Conservation (phyloP, 2,888 invertebrate species). For the Drymonia ruficornis region DNA sequence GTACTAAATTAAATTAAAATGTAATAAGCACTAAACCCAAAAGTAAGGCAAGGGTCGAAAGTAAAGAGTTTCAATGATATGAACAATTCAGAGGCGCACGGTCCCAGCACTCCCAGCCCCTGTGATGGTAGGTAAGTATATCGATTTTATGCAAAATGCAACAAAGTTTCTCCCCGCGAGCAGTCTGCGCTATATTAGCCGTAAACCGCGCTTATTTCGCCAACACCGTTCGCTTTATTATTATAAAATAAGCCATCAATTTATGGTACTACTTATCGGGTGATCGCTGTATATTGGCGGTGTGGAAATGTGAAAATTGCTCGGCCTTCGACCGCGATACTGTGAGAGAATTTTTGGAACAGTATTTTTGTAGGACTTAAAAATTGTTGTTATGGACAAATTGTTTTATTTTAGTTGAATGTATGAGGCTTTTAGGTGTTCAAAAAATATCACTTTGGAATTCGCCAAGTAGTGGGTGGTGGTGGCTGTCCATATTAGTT, state of each 20-base stretch:
- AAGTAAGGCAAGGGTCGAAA: not conserved
- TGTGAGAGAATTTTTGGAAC: slow-evolving; percentile 3
- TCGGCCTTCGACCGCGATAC: slow-evolving; percentile 12
- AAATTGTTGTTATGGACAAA: not conserved
- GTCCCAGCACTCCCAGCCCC: slow-evolving; percentile 49
- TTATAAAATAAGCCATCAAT: slow-evolving; percentile 63
- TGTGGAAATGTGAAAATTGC: slow-evolving; percentile 32
- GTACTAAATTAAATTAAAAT: no score
- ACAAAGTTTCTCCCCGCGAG: slow-evolving; percentile 61
- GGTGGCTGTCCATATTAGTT: no score
- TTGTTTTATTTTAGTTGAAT: not conserved
- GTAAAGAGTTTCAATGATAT: slow-evolving; percentile 16
- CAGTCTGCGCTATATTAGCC: slow-evolving; percentile 60
- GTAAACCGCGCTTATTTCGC: slow-evolving; percentile 63
- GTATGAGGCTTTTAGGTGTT: no score
- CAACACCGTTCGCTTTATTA: slow-evolving; percentile 55
- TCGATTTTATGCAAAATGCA: slow-evolving; percentile 81
- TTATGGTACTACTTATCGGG: slow-evolving; percentile 56
- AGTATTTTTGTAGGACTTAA: not conserved
- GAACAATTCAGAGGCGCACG: slow-evolving; percentile 30
- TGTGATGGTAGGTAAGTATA: slow-evolving; percentile 47
- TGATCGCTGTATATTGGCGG: slow-evolving; percentile 44
- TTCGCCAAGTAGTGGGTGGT: no score
- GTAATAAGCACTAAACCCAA: not conserved
- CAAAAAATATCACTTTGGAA: no score